phyloP scores from a whole-genome alignment of 2,888 invertebrate species.

The Pammene fasciana region DNA sequence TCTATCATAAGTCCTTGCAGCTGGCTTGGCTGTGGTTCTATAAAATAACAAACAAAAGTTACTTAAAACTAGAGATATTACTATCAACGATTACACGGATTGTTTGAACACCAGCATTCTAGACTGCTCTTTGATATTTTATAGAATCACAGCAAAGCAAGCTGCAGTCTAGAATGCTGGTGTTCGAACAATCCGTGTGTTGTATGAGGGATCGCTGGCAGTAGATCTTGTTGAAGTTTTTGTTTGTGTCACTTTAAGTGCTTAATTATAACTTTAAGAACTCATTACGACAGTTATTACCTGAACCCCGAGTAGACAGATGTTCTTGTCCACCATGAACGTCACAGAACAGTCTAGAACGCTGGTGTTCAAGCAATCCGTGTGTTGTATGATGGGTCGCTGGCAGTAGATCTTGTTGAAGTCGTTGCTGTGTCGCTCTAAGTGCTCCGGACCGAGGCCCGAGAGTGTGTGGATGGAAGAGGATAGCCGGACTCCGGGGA shows the following conservation, averaged over 20 bases:
- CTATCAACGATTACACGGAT: too few relatives aligned
- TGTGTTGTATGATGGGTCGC: slow-evolving; percentile 86
- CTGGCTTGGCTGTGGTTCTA: too few relatives aligned
- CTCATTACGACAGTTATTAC: slow-evolving; percentile 53
- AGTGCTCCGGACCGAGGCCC: slow-evolving; percentile 53
- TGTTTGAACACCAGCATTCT: slow-evolving; percentile 89
- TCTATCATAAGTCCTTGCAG: too few relatives aligned
- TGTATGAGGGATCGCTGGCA: slow-evolving; percentile 87
- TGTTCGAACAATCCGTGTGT: slow-evolving; percentile 89
- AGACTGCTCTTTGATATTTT: too few relatives aligned
- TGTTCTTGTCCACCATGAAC: slow-evolving; percentile 91
- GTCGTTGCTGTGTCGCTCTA: slow-evolving; percentile 60
- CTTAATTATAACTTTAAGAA: slow-evolving; percentile 37
- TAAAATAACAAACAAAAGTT: too few relatives aligned
- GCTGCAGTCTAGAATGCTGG: slow-evolving; percentile 90
- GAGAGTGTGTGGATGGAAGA: slow-evolving; percentile 45
- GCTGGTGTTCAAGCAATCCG: slow-evolving; percentile 89
- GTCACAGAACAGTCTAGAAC: slow-evolving; percentile 90
- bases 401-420: slow-evolving; percentile 87
- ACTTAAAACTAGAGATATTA: too few relatives aligned
- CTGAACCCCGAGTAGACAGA: slow-evolving; percentile 89
- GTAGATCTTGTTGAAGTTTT: slow-evolving; percentile 84
- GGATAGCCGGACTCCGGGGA: slow-evolving; percentile 51
- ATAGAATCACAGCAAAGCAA: too few relatives aligned
- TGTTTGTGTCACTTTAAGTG: slow-evolving; percentile 52